A percentile compares a stretch with the other conserved stretches of the same genome.
Evolutionary conservation across 2,888 invertebrate species (phyloP).

Genomic region (Temnothorax rugatulus): DNA sequence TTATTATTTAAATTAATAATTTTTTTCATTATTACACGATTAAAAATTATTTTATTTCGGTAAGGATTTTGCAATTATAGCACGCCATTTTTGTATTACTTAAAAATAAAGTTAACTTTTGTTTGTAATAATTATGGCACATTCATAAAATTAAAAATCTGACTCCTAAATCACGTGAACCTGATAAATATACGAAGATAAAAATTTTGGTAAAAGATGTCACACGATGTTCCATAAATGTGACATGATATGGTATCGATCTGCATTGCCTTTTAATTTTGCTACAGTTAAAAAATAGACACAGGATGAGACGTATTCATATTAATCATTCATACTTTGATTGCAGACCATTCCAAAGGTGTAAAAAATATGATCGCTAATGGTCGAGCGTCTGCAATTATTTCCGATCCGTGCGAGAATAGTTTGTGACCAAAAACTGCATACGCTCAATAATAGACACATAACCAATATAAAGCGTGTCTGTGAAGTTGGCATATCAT

Average conservation of each 20-base stretch:
- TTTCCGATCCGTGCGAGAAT: too few species aligned
- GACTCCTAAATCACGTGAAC: background rate
- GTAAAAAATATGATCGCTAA: slow-evolving; percentile 74
- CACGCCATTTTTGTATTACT: background rate
- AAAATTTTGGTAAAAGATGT: background rate
- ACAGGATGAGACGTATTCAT: background rate
- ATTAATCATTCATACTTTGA: slow-evolving; percentile 66
- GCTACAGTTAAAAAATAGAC: background rate
- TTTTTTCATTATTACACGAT: background rate
- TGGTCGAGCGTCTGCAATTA: too few species aligned
- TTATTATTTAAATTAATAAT: background rate
- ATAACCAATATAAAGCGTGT: too few species aligned
- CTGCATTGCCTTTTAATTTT: background rate
- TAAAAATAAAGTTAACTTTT: background rate
- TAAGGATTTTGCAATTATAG: background rate
- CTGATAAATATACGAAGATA: background rate
- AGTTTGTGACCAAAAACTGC: too few species aligned
- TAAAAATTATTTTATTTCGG: background rate
- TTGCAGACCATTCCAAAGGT: slow-evolving; percentile 70
- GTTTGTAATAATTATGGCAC: background rate
- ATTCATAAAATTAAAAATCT: background rate
- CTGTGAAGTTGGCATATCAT: too few species aligned
- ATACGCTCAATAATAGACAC: too few species aligned
- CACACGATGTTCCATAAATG: background rate
- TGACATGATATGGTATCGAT: background rate